phyloP scores from a whole-genome alignment of 2,888 invertebrate genomes.

The Dioctria linearis region DNA sequence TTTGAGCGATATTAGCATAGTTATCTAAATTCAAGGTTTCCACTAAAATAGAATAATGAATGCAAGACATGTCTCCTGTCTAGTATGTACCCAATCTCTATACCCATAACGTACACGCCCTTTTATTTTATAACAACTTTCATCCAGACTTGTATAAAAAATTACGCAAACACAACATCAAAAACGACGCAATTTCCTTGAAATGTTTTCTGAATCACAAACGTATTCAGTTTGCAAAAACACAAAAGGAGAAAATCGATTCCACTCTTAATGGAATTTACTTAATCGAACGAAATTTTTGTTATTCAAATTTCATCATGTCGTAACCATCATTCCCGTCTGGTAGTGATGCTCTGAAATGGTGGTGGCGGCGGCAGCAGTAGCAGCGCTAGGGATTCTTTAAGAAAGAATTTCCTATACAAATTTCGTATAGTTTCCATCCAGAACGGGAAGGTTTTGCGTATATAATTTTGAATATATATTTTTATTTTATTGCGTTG shows the following conservation, averaged over 20 bases:
- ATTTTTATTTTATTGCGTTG: background rate
- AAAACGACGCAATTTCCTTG: background rate
- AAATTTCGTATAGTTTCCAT: background rate
- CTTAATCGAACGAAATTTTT: conserved; percentile 33
- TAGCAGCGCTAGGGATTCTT: background rate
- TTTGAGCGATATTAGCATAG: too few relatives aligned
- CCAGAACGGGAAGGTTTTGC: conserved; percentile 10
- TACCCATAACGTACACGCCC: too few relatives aligned
- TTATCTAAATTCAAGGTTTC: too few relatives aligned
- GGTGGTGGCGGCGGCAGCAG: background rate
- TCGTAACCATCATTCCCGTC: background rate
- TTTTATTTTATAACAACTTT: background rate
- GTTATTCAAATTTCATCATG: conserved; percentile 20
- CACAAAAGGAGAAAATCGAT: conserved; percentile 15
- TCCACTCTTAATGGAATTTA: conserved; percentile 27
- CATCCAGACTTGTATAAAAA: background rate
- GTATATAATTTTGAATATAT: background rate
- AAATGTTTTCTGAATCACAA: background rate
- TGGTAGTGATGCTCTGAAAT: background rate
- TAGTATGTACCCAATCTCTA: too few relatives aligned
- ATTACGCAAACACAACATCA: background rate
- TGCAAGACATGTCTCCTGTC: too few relatives aligned
- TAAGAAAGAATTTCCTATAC: conserved; percentile 13
- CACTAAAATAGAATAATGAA: too few relatives aligned
- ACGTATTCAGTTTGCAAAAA: conserved; percentile 10